Evolutionary conservation across 2,888 invertebrate species (phyloP).

Genomic region (Monoplex corrugatus): DNA sequence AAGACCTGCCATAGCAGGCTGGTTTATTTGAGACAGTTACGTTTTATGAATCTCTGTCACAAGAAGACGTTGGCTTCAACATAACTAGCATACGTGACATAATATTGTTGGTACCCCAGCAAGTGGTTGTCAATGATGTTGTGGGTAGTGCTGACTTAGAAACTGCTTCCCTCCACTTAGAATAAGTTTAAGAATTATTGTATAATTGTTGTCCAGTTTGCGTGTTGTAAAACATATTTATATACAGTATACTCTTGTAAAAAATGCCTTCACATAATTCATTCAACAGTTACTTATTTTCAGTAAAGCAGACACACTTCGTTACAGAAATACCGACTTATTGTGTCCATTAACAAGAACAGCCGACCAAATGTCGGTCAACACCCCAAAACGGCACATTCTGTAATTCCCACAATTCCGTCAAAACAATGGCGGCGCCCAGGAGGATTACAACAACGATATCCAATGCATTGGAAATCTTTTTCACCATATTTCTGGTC

Average conservation of each 20-base stretch:
- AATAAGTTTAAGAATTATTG: neutral
- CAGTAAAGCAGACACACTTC: neutral
- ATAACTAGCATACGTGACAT: too few species aligned
- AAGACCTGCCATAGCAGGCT: too few species aligned
- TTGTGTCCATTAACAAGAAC: neutral
- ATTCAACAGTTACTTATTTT: too few species aligned
- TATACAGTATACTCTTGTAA: too few species aligned
- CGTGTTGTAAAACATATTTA: neutral
- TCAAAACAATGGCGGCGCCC: conserved; percentile 60
- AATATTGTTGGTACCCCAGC: neutral
- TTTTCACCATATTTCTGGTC: conserved; percentile 49
- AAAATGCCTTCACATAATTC: too few species aligned
- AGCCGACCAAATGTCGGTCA: conserved; percentile 39
- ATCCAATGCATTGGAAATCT: conserved; percentile 46
- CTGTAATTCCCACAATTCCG: conserved; percentile 52
- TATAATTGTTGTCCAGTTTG: neutral
- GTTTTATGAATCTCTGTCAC: too few species aligned
- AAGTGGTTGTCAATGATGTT: too few species aligned
- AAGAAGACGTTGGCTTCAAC: too few species aligned
- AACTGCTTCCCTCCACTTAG: conserved; percentile 15
- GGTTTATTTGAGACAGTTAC: too few species aligned
- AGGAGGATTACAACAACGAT: conserved; percentile 34
- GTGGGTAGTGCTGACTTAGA: conserved; percentile 27
- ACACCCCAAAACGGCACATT: conserved; percentile 4
- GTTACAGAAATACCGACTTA: neutral